Conservation (phyloP, 1,140 invertebrate species). For the Ceratosolen fusciceps region DNA sequence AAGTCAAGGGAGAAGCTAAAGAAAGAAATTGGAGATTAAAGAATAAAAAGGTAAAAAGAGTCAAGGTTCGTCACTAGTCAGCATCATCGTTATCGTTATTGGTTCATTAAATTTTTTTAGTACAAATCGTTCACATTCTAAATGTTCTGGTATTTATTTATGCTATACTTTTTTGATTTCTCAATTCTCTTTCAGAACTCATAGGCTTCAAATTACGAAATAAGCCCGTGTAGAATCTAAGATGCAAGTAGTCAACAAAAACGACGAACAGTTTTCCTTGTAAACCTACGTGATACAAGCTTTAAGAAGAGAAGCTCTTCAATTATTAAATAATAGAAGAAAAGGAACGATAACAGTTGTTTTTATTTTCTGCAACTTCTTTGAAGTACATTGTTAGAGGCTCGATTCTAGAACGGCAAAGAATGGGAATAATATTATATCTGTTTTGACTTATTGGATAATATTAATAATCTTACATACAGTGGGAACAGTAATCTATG, state of each 20-base stretch:
- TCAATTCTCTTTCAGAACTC: neutral
- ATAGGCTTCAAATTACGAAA: conserved; percentile 46
- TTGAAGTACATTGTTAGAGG: neutral
- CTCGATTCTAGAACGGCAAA: neutral
- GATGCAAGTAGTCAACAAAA: conserved; percentile 20
- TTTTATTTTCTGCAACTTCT: neutral
- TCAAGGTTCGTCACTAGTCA: conserved; percentile 24
- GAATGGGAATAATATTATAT: conserved; percentile 1
- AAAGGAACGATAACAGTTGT: neutral
- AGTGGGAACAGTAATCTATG: conserved; percentile 54
- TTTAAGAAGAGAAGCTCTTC: conserved; percentile 3
- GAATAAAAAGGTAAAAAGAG: conserved; percentile 14
- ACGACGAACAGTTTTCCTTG: neutral
- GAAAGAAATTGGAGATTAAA: neutral
- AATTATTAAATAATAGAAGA: neutral
- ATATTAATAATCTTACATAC: conserved; percentile 61
- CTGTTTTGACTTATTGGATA: conserved; percentile 1
- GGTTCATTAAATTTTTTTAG: conserved; percentile 45
- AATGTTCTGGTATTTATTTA: conserved; percentile 34
- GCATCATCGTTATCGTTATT: conserved; percentile 42
- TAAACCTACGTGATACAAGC: conserved; percentile 6
- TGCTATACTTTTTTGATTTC: neutral
- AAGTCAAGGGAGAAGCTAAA: neutral
- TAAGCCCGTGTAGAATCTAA: conserved; percentile 34
- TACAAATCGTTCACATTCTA: conserved; percentile 38